A percentile compares a stretch with the other conserved stretches of the same genome.
These are phyloP conservation scores for Athalia rosae DNA, from an alignment of 2,888 invertebrate genomes.

Conservation along the genomic window DNA sequence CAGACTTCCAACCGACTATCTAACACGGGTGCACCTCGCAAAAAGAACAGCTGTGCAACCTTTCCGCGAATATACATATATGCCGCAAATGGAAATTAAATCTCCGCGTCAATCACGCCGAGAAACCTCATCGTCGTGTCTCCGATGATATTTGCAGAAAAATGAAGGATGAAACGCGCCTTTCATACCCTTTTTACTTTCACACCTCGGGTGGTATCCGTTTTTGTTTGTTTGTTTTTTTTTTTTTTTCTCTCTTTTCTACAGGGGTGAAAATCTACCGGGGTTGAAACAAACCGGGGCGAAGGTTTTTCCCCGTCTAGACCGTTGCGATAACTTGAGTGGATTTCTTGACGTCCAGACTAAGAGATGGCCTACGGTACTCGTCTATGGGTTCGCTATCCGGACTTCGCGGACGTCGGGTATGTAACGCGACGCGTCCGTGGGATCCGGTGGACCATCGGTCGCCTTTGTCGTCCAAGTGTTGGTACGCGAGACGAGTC, in stretches of 20 bases:
- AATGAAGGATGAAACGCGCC: background rate
- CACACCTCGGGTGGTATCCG: too few relatives aligned
- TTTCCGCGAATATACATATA: constrained; percentile 9
- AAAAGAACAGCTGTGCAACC: constrained; percentile 7
- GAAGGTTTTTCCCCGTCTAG: background rate
- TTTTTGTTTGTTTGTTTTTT: too few relatives aligned
- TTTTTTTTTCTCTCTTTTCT: too few relatives aligned
- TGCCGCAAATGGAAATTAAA: background rate
- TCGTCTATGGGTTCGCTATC: background rate
- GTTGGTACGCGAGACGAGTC: constrained; percentile 61
- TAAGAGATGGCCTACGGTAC: constrained; percentile 5
- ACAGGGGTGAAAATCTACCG: too few relatives aligned
- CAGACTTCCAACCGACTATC: background rate
- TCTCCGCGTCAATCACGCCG: background rate
- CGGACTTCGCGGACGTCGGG: background rate
- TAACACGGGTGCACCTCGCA: background rate
- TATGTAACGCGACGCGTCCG: constrained; percentile 15
- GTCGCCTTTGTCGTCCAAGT: constrained; percentile 35
- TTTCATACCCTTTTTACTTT: too few relatives aligned
- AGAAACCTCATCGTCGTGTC: background rate
- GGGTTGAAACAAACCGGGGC: too few relatives aligned
- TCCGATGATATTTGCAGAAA: background rate
- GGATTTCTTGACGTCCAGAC: constrained; percentile 20
- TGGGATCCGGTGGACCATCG: constrained; percentile 25
- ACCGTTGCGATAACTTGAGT: constrained; percentile 3